Evolutionary conservation across 2,797 vertebrate genomes (phyloP).

Genomic region (Glossophaga mutica): DNA sequence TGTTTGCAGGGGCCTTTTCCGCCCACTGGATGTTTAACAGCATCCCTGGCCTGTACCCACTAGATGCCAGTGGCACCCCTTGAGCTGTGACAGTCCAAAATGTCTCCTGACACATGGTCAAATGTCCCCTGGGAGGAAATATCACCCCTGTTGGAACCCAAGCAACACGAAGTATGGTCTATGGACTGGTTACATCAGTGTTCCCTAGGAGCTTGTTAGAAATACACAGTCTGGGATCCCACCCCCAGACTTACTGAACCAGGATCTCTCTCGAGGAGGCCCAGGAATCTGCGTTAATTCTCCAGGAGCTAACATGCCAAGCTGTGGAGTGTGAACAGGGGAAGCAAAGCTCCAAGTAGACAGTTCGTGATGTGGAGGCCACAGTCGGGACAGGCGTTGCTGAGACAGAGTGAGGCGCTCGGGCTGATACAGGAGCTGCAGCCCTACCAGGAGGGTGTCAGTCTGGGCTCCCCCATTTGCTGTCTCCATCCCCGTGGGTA

Average conservation of each 20-base stretch:
- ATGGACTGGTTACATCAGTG: rapidly evolving
- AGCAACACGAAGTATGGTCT: neutral
- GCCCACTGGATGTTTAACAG: rapidly evolving
- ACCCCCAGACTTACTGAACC: neutral
- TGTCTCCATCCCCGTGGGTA: neutral
- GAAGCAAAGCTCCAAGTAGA: rapidly evolving
- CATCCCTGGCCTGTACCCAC: too few species aligned
- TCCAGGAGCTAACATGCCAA: rapidly evolving
- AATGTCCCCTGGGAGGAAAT: neutral
- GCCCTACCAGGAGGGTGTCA: rapidly evolving
- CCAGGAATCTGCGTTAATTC: neutral
- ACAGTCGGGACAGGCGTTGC: rapidly evolving
- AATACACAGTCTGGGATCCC: neutral
- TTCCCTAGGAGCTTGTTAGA: neutral
- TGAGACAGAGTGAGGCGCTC: rapidly evolving
- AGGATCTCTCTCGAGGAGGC: rapidly evolving
- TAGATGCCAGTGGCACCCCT: neutral
- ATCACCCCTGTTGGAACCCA: neutral
- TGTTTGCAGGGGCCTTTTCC: neutral
- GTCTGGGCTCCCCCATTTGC: rapidly evolving
- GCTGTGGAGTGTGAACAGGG: neutral
- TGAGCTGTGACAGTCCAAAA: neutral
- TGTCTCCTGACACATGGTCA: neutral
- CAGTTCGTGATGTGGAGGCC: rapidly evolving
- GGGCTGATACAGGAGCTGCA: rapidly evolving